Evolutionary conservation across 2,113 vertebrate species (phyloP), one percentile per base, ranked within the genome.

Genomic region (Takifugu bimaculatus): DNA sequence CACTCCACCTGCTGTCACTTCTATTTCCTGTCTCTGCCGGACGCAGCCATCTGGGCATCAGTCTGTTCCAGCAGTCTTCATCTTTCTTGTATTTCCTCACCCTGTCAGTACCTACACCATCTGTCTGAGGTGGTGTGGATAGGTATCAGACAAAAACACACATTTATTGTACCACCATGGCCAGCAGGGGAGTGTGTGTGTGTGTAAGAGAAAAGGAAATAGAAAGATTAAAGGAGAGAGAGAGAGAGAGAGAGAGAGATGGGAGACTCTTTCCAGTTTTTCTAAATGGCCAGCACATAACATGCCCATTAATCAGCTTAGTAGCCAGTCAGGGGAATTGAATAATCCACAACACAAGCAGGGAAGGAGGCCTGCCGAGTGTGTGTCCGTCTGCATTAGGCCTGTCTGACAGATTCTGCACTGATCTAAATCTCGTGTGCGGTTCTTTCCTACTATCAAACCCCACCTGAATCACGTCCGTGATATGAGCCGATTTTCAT

Each of bases 21-120:
- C 87, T 60, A 86, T 76, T 85, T 80, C 82, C 84, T 70, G 77
- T 78, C 80, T 77, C 87, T 69, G 68, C 74, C 35, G 81, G 82
- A 85, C 84, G 59, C 50, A 57, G 78, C 91, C 91, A 92, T 91
- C 89, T 92, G 90, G 75, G 71, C 72, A 58, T 64, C 84, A 83
- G 83, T 86, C 86, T 90, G 88, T 85, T 85, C 82, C 72, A 79
- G 57, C 73, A 83, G 60, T 35, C 75, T 66, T 68, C 64, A 69
- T 79, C 70, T 69, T 72, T 13, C 13, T 51, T 39, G 35, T 39
- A 65, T 54, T 48, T 48, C 14, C 51, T 14, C 13, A 4, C 50
- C 9, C 60, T 59, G 12, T 50, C 20, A 54, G 55, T 63, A 54
- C 79, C 70, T 65, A 60, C 35, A 51, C 89, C 89, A 91, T 90